Base-by-base conservation (phyloP, 2,797 vertebrate species). In the Balearica regulorum region DNA sequence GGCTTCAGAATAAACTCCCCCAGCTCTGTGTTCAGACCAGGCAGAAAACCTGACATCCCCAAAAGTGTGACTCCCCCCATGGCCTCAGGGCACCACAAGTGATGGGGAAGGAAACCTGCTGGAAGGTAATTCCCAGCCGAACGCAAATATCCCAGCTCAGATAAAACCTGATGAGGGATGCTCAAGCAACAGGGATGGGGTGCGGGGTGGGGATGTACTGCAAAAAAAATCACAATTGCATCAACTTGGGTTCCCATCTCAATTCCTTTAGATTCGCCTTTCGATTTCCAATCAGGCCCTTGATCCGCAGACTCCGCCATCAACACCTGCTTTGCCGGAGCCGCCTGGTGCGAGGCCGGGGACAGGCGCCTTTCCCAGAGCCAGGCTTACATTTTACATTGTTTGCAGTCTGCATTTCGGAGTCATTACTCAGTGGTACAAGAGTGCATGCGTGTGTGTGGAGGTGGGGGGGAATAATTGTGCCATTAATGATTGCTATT, bases 401-500 rank as follows among this genome's bases (percentile, higher is more conserved):
- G 93, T 83, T 90, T 70, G 78, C 46, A 44, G 55, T 39, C 92
- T 90, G 85, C 79, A 18, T 51, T 57, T 94, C 43, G 24, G 91
- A 88, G 44, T 10, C 89, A 51, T 73, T 77, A 57, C 90, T 89
- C 84, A 13, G 75, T 75, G 86, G 72, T 77, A 31, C 33, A 64
- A 82, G 90, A 77, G 86, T 1, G 69, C 1, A 3, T 73, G 83
- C 8, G 31, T 5, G 48, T 1, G 16, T 35, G 88, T 15, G 58
- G 66, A 18, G 49, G 66, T 66, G 66, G 57, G 65, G 62, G 71
- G 70, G 64, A 85, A 94, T 96, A 95, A 96, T 90, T 80, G 95
- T 95, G 93, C 93, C 54, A 33, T 91, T 97, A 95, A 93, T 93
- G 89, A 96, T 92, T 90, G 91, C 93, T 94, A 51, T 70, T 93